Evolutionary conservation across 2,888 invertebrate genomes (phyloP), one percentile per base, ranked within the genome.

Genomic region (Troides helena): DNA sequence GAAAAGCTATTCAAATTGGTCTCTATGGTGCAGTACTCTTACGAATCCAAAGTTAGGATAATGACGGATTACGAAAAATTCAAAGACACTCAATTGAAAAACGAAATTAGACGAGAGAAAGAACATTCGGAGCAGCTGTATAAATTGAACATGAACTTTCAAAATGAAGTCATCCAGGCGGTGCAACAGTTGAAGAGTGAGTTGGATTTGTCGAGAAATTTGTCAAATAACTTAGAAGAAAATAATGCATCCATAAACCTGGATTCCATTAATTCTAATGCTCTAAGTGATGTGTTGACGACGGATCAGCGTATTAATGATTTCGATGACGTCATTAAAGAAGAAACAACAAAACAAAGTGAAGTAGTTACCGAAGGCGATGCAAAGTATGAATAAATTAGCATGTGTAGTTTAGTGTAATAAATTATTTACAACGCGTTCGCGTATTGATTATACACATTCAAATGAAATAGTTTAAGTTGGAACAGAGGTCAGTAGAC

Each of bases 121-220:
- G 92, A 92, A 50, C 88, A 92, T 76, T 88, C 92, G 0, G 92
- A 92, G 69, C 92, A 92, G 70, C 71, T 92, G 58, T 92, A 92
- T 72, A 92, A 90, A 73, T 72, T 92, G 21, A 91, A 92, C 74
- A 90, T 92, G 88, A 90, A 86, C 78, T 92, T 91, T 69, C 92
- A 92, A 74, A 89, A 85, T 58, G 92, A 92, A 77, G 90, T 92
- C 0, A 85, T 92, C 18, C 91, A 92, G 76, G 84, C 90, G 0
- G 86, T 92, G 70, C 92, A 92, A 71, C 82, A 89, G 59, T 72
- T 92, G 71, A 90, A 89, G 74, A 91, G 88, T 75, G 92, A 92
- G 73, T 73, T 92, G 21, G 92, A 92, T 79, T 84, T 92, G 65
- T 81, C 87, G 25, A 85, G 88, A 68, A 85, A 85, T 74, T 79